Base-by-base conservation (phyloP, 2,797 vertebrate species). In the Propithecus deckenii region DNA sequence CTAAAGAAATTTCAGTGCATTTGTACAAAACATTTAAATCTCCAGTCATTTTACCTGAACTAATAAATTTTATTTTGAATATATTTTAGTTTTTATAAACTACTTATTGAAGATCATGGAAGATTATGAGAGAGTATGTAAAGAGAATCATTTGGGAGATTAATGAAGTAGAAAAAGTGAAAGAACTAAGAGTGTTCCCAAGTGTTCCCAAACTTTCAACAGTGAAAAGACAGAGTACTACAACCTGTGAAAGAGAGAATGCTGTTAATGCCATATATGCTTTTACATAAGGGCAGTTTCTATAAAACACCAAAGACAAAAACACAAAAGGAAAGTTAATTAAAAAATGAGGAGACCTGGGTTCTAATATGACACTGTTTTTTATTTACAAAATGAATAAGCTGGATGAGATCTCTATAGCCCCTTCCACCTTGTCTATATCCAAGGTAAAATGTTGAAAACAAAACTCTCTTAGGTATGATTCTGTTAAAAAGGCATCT, bases 21-120 rank as follows among this genome's bases (percentile, higher is more conserved):
- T 89, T 85, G 2, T 57, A 85, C 3, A 80, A 95, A 81, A 90
- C 18, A 86, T 50, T 83, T 93, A 57, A 57, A 43, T 48, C 15
- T 83, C 46, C 90, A 86, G 63, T 67, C 63, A 81, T 86, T 93
- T 89, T 74, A 71, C 69, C 25, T 52, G 30, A 67, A 81, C 25
- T 80, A 84, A 81, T 65, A 91, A 76, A 86, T 80, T 86, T 65
- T 91, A 35, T 41, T 93, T 69, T 81, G 18, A 92, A 52, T 86
- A 38, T 74, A 61, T 72, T 86, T 94, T 57, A 94, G 9, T 48
- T 96, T 96, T 92, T 72, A 75, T 71, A 80, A 95, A 65, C 20
- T 59, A 79, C 4, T 89, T 41, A 76, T 3, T 92, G 38, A 87
- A 69, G 10, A 78, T 75, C 43, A 86, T 7, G 30, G 38, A 87